Conservation (phyloP, 2,797 vertebrate species). For the Lateolabrax maculatus region DNA sequence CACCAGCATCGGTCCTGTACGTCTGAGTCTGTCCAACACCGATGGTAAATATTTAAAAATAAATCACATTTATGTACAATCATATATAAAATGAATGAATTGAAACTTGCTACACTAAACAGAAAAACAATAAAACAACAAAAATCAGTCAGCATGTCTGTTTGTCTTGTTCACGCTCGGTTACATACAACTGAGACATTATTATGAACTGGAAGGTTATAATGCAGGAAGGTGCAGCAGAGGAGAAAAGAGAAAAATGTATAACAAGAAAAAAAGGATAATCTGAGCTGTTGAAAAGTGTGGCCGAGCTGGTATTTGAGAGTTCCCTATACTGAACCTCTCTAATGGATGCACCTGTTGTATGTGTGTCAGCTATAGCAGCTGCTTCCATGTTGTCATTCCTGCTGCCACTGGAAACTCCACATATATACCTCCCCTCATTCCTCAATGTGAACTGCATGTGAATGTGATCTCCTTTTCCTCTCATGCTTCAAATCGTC, state of each 20-base stretch:
- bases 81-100: not conserved
- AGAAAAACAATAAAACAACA: not conserved
- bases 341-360: constrained; percentile 64
- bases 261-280: not conserved
- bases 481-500: constrained; percentile 1
- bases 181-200: not conserved
- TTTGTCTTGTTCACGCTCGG: not conserved
- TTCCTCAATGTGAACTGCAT: constrained; percentile 17
- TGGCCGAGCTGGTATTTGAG: not conserved
- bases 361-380: constrained; percentile 39
- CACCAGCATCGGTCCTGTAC: no score
- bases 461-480: not conserved
- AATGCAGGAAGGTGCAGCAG: not conserved
- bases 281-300: not conserved
- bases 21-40: not conserved
- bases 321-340: not conserved
- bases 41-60: not conserved
- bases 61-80: no score
- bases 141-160: not conserved
- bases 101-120: not conserved
- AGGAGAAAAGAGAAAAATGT: not conserved
- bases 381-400: constrained; percentile 60
- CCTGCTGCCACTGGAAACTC: constrained; percentile 29
- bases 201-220: not conserved
- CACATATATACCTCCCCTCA: constrained; percentile 9